Evolutionary conservation across 2,888 invertebrate genomes (phyloP).

Genomic region (Holacanthella duospinosa): DNA sequence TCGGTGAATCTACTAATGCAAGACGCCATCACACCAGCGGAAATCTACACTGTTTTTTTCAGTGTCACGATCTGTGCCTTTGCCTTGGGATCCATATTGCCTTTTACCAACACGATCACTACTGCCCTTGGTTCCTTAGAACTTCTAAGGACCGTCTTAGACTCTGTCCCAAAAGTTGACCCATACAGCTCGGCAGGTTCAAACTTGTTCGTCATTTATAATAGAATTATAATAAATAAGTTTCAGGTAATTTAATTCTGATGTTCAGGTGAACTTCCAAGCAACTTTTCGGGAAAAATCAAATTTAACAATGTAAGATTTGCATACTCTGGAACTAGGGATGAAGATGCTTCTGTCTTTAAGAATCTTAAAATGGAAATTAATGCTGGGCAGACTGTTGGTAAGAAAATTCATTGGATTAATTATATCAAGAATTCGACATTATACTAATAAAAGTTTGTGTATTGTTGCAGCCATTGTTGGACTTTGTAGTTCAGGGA

Average conservation of each 20-base stretch:
- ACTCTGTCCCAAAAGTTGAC: conserved; percentile 44
- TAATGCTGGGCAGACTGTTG: neutral
- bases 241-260: no score
- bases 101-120: conserved; percentile 66
- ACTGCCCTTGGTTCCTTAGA: conserved; percentile 67
- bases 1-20: neutral
- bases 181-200: conserved; percentile 41
- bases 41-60: conserved; percentile 55
- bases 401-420: neutral
- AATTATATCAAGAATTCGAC: no score
- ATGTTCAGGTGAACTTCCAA: conserved; percentile 43
- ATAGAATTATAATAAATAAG: no score
- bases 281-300: conserved; percentile 56
- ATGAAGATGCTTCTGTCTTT: conserved; percentile 58
- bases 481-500: neutral
- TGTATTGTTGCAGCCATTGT: conserved; percentile 3
- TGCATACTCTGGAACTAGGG: conserved; percentile 66
- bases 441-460: no score
- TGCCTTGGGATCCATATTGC: conserved; percentile 59
- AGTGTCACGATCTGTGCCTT: conserved; percentile 53
- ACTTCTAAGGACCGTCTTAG: conserved; percentile 43
- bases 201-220: no score
- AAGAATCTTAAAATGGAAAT: neutral
- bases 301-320: conserved; percentile 58
- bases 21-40: neutral